phyloP scores from a whole-genome alignment of 2,113 vertebrate species.

The Gadus macrocephalus region DNA sequence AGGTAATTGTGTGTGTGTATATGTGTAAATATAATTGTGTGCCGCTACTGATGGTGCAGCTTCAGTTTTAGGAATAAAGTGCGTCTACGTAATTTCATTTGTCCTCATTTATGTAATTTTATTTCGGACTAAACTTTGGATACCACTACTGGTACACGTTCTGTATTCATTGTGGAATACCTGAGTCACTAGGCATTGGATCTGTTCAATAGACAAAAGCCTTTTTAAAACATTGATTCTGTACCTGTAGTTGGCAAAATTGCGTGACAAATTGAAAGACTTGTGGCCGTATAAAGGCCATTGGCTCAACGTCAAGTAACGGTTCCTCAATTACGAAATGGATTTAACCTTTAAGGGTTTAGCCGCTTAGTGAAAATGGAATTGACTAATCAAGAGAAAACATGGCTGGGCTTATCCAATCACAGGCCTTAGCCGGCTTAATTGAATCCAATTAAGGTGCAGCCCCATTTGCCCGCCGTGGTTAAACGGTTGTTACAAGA shows the following conservation, averaged over 20 bases:
- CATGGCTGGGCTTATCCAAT: constrained; percentile 69
- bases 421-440: constrained; percentile 55
- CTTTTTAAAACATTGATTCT: too few relatives aligned
- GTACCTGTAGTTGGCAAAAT: constrained; percentile 1
- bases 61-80: constrained; percentile 95
- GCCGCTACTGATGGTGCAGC: constrained; percentile 96
- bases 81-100: constrained; percentile 68
- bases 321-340: constrained; percentile 17
- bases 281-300: constrained; percentile 21
- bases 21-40: constrained; percentile 82
- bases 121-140: too few relatives aligned
- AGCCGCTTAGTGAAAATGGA: constrained; percentile 61
- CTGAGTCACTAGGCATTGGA: too few relatives aligned
- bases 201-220: too few relatives aligned
- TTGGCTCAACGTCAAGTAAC: neutral
- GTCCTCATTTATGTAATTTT: neutral
- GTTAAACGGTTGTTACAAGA: too few relatives aligned
- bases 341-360: constrained; percentile 55
- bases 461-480: constrained; percentile 25
- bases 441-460: constrained; percentile 54
- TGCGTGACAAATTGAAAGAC: constrained; percentile 1
- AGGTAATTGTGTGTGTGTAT: constrained; percentile 80
- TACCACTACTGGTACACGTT: too few relatives aligned
- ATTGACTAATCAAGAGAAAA: constrained; percentile 65
- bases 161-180: too few relatives aligned